Evolutionary conservation across 2,797 vertebrate genomes (phyloP).

Genomic region (Iguana delicatissima): DNA sequence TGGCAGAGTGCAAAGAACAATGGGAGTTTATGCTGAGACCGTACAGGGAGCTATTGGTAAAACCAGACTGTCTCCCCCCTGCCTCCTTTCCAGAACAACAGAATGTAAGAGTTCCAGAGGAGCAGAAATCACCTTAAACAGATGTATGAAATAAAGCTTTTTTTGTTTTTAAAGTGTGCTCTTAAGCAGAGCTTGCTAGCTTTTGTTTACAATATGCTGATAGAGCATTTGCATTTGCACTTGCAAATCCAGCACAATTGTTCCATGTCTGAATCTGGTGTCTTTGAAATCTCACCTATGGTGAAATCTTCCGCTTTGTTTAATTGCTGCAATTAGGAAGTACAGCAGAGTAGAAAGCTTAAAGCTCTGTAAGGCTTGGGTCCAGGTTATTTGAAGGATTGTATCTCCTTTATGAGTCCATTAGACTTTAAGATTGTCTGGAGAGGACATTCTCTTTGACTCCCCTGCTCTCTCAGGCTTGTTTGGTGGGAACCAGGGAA

Average conservation of each 20-base stretch:
- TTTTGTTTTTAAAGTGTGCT: not conserved
- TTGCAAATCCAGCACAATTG: too few species aligned
- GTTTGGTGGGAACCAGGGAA: too few species aligned
- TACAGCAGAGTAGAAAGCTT: not conserved
- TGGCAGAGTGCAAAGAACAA: not conserved
- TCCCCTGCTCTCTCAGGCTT: too few species aligned
- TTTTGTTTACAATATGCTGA: too few species aligned
- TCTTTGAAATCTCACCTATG: not conserved
- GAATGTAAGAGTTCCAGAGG: not conserved
- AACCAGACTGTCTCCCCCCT: not conserved
- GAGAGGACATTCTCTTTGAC: too few species aligned
- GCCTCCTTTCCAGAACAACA: not conserved
- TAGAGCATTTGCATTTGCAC: too few species aligned
- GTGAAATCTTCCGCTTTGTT: not conserved
- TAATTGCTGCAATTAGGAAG: not conserved
- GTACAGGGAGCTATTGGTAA: too few species aligned
- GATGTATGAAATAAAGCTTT: not conserved
- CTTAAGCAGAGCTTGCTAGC: not conserved
- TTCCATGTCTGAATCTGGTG: fast-evolving
- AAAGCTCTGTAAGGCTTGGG: too few species aligned
- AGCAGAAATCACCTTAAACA: not conserved
- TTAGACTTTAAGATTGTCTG: too few species aligned
- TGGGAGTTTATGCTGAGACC: not conserved
- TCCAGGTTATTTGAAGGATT: too few species aligned
- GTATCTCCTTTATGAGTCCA: too few species aligned